Conservation (phyloP, 2,113 vertebrate species). For the Caloenas nicobarica region DNA sequence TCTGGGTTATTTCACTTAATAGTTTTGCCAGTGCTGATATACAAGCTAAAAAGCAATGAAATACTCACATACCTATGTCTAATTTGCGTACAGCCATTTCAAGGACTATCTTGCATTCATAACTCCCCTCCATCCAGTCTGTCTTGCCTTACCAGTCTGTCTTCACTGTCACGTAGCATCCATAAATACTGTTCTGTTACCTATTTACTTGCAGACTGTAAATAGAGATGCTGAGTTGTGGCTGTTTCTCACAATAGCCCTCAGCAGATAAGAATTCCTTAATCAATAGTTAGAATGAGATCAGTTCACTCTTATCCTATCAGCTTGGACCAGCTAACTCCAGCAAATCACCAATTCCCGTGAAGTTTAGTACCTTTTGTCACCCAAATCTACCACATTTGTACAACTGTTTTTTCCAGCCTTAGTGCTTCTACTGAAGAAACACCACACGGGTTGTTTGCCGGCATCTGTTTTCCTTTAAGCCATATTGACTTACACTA, state of each 20-base stretch:
- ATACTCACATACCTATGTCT: not conserved
- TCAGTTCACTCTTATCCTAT: not conserved
- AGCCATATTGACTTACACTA: not conserved
- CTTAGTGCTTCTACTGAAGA: not conserved
- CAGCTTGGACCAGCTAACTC: not conserved
- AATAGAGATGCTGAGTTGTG: not conserved
- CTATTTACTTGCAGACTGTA: not conserved
- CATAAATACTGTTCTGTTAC: not conserved
- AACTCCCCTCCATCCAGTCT: not conserved
- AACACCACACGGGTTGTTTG: not conserved
- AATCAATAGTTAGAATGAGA: not conserved
- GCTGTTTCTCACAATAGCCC: not conserved
- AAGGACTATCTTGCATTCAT: not conserved
- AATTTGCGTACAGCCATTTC: not conserved
- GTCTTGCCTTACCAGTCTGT: not conserved
- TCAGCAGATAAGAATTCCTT: not conserved
- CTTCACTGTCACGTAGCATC: not conserved
- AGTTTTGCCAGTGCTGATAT: not conserved
- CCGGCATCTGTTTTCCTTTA: not conserved
- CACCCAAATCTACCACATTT: not conserved
- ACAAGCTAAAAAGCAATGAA: not conserved
- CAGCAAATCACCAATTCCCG: not conserved
- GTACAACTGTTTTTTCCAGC: not conserved
- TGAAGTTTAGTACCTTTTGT: not conserved
- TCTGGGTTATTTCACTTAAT: not conserved